Percentiles rank a stretch among this genome's conserved stretches.
phyloP scores from a whole-genome alignment of 2,797 vertebrate genomes.

The Anguilla obscura region DNA sequence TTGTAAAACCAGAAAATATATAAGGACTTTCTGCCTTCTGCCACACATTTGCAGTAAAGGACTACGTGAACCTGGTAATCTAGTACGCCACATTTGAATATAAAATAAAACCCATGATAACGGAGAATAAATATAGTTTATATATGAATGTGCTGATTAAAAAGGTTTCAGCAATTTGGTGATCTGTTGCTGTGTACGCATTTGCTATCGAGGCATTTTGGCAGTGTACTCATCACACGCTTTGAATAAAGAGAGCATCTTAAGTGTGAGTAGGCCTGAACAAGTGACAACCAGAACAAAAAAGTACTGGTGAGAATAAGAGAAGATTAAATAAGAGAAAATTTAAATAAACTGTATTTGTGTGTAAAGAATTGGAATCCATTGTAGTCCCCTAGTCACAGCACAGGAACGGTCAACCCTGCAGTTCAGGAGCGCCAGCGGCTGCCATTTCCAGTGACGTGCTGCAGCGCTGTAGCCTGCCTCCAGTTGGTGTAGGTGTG shows the following conservation, averaged over 20 bases:
- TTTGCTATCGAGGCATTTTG: not conserved
- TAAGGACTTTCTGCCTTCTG: not conserved
- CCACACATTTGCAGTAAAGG: not conserved
- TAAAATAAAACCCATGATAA: not conserved
- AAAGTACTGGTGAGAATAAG: no score
- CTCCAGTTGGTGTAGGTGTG: no score
- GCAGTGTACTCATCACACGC: not conserved
- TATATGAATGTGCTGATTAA: not conserved
- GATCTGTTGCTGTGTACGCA: not conserved
- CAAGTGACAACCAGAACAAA: not conserved
- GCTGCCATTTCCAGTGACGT: not conserved
- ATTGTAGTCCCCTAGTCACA: not conserved
- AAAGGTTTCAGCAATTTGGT: not conserved
- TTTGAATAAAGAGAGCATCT: no score
- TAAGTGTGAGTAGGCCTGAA: not conserved
- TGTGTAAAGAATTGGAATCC: not conserved
- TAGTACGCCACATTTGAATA: not conserved
- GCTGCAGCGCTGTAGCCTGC: no score
- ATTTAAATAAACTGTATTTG: not conserved
- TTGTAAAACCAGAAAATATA: conserved; percentile 19
- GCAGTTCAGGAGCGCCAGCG: not conserved
- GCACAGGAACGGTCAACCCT: not conserved
- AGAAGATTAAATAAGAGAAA: not conserved
- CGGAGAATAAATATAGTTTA: not conserved
- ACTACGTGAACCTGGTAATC: not conserved